Conservation (phyloP, 2,113 vertebrate species). For the Elephas maximus region DNA sequence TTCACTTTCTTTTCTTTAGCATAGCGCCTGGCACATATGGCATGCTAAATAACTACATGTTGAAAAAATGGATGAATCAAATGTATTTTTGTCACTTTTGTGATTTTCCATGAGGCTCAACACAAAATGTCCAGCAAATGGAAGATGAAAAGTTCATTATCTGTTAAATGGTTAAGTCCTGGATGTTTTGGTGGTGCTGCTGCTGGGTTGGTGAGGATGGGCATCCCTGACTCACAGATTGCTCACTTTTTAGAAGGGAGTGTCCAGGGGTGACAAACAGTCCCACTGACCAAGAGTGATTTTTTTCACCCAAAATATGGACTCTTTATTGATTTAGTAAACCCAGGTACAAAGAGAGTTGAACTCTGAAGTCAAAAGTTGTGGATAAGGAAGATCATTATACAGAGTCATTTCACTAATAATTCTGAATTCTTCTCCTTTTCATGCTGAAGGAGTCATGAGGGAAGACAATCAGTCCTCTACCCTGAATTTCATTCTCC, state of each 20-base stretch:
- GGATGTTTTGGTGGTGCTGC: neutral
- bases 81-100: neutral
- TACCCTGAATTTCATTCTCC: slow-evolving; percentile 65
- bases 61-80: neutral
- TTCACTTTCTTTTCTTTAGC: too few species aligned
- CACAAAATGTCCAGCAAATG: neutral
- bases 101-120: neutral
- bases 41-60: too few species aligned
- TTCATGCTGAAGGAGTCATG: slow-evolving; percentile 58
- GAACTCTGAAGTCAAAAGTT: neutral
- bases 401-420: neutral
- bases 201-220: neutral
- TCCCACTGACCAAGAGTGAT: neutral
- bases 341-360: neutral
- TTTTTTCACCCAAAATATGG: neutral
- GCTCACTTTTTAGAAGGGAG: neutral
- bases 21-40: too few species aligned
- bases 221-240: neutral
- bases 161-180: neutral
- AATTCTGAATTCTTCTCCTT: neutral
- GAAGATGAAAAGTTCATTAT: neutral
- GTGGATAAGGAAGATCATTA: neutral
- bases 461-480: slow-evolving; percentile 63
- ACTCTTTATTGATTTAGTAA: neutral
- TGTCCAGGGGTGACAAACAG: neutral